Conservation (phyloP, 2,797 vertebrate genomes). For the Neomorphus geoffroyi region DNA sequence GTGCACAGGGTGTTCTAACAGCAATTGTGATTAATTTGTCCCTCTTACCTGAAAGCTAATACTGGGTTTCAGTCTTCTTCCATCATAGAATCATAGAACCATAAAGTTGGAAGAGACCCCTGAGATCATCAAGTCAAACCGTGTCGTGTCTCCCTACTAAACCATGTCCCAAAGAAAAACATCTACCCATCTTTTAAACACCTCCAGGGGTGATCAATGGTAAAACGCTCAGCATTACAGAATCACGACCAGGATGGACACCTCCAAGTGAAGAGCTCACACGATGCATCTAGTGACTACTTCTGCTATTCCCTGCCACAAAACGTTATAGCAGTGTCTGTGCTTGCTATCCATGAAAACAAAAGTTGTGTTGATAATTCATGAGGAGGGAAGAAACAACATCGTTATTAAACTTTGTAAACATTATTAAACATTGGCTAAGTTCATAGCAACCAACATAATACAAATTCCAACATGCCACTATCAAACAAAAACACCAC, state of each 20-base stretch:
- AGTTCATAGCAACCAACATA: background rate
- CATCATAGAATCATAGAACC: no score
- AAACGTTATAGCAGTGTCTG: background rate
- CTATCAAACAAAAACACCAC: fast-evolving
- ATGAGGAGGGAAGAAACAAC: background rate
- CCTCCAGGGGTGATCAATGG: no score
- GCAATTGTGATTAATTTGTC: background rate
- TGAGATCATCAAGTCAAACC: no score
- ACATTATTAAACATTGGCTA: background rate
- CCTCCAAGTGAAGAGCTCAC: background rate
- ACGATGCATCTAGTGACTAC: fast-evolving
- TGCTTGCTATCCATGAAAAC: background rate
- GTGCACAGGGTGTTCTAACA: background rate
- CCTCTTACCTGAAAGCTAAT: background rate
- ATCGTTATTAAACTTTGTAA: background rate
- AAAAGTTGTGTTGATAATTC: fast-evolving
- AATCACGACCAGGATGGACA: no score
- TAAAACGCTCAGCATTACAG: no score
- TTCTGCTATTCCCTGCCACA: background rate
- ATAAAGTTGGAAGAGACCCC: no score
- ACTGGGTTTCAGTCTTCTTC: background rate
- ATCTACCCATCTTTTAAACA: no score
- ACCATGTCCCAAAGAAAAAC: no score
- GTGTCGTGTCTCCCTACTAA: no score
- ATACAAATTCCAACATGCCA: background rate